A percentile compares a stretch with the other conserved stretches of the same genome.
phyloP scores from a whole-genome alignment of 1,140 invertebrate genomes.

The Lucilia cuprina region DNA sequence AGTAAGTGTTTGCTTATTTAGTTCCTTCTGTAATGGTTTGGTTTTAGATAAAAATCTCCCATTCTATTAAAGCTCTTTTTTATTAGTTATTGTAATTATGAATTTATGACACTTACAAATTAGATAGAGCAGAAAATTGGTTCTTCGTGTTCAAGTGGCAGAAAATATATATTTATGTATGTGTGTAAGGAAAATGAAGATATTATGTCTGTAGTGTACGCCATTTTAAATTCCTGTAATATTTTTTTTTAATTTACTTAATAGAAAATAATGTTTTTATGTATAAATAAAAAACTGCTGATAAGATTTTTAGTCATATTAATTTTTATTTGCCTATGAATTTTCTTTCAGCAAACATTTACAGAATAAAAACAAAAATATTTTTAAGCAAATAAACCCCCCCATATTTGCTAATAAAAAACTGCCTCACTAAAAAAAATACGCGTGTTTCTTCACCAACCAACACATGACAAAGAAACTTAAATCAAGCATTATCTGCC shows the following conservation, averaged over 20 bases:
- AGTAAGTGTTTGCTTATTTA: not conserved
- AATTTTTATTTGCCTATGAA: constrained; percentile 11
- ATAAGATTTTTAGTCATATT: not conserved
- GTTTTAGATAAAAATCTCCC: not conserved
- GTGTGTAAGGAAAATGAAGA: too few relatives aligned
- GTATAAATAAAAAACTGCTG: not conserved
- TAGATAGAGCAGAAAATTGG: not conserved
- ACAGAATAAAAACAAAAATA: not conserved
- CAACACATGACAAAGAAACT: not conserved
- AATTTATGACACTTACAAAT: not conserved
- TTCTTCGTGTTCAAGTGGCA: too few relatives aligned
- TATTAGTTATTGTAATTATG: not conserved
- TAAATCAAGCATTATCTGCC: not conserved
- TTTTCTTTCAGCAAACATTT: not conserved
- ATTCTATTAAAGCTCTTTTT: not conserved
- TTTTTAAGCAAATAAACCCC: not conserved
- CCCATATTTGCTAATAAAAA: not conserved
- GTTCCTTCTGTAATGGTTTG: not conserved
- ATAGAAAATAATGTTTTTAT: not conserved
- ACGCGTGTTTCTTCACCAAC: not conserved
- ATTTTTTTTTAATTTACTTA: not conserved
- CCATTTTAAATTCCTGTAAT: not conserved
- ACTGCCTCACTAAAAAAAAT: not conserved
- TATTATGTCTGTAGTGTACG: too few relatives aligned
- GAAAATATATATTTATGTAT: too few relatives aligned